A percentile compares a stretch with the other conserved stretches of the same genome.
Conservation (phyloP, 2,888 invertebrate genomes). For the Cotesia congregata region DNA sequence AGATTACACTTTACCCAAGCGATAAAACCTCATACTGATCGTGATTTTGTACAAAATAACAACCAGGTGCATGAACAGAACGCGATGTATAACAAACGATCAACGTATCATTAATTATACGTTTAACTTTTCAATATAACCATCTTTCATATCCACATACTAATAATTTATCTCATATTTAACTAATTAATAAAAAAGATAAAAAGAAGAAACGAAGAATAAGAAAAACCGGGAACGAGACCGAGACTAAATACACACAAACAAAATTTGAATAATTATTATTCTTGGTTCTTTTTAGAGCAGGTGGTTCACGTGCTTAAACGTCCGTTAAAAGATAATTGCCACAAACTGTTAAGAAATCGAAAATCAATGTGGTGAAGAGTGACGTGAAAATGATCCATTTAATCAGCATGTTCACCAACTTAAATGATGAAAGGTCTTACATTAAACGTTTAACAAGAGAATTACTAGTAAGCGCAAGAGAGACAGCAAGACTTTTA, state of each 20-base stretch:
- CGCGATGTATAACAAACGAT: conserved; percentile 41
- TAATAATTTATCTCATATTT: background rate
- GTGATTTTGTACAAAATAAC: conserved; percentile 39
- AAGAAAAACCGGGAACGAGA: too few relatives aligned
- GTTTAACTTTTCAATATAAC: conserved; percentile 25
- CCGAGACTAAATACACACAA: background rate
- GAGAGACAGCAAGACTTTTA: conserved; percentile 21
- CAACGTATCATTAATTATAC: conserved; percentile 41
- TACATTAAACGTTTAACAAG: conserved; percentile 63
- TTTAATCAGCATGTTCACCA: conserved; percentile 54
- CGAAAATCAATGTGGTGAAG: conserved; percentile 58
- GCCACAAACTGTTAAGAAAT: conserved; percentile 34
- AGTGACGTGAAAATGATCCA: conserved; percentile 57
- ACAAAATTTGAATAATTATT: conserved; percentile 16
- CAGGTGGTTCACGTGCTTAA: conserved; percentile 28
- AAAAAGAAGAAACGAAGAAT: too few relatives aligned
- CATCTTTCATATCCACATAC: background rate
- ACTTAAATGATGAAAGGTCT: conserved; percentile 43
- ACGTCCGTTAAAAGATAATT: conserved; percentile 33
- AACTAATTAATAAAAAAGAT: conserved; percentile 8
- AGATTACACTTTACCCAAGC: conserved; percentile 38
- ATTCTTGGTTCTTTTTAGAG: background rate
- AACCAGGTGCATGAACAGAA: conserved; percentile 31
- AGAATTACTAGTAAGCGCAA: conserved; percentile 26
- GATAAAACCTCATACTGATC: conserved; percentile 37